Conservation (phyloP, 2,113 vertebrate species). For the Dendropsophus ebraccatus region DNA sequence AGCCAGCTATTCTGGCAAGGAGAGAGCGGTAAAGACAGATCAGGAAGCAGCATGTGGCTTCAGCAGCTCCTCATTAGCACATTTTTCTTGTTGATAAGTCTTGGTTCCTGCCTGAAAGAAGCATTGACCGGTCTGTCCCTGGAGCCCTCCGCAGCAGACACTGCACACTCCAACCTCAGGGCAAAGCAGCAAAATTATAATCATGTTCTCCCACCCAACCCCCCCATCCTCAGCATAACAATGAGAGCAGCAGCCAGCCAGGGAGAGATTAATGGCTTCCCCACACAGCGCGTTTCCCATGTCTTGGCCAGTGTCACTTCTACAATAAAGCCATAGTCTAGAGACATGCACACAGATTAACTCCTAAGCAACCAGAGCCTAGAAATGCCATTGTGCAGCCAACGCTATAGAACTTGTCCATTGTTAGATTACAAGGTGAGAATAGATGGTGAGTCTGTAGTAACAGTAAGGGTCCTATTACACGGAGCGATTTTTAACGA, state of each 20-base stretch:
- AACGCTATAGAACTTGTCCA: not conserved
- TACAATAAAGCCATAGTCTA: conserved; percentile 48
- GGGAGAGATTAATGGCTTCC: conserved; percentile 58
- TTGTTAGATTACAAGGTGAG: not conserved
- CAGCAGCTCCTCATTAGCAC: conserved; percentile 58
- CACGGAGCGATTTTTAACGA: too few relatives aligned
- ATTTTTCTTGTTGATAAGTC: conserved; percentile 60
- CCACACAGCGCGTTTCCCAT: conserved; percentile 48
- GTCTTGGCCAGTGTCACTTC: conserved; percentile 51
- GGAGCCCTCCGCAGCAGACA: conserved; percentile 54
- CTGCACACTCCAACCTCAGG: conserved; percentile 57
- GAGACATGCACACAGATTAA: conserved; percentile 42
- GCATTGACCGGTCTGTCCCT: conserved; percentile 53
- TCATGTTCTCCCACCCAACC: conserved; percentile 56
- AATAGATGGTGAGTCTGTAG: not conserved
- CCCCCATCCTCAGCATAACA: conserved; percentile 50
- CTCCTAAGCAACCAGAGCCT: conserved; percentile 26
- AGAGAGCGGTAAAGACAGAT: conserved; percentile 37
- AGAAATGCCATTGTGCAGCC: not conserved
- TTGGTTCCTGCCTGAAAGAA: conserved; percentile 51
- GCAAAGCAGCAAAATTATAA: conserved; percentile 55
- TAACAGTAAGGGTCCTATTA: too few relatives aligned
- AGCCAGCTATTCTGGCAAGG: conserved; percentile 29
- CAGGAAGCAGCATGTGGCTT: conserved; percentile 58
- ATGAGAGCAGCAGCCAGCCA: conserved; percentile 56